phyloP scores from a whole-genome alignment of 2,797 vertebrate genomes.

The Cirrhinus molitorella region DNA sequence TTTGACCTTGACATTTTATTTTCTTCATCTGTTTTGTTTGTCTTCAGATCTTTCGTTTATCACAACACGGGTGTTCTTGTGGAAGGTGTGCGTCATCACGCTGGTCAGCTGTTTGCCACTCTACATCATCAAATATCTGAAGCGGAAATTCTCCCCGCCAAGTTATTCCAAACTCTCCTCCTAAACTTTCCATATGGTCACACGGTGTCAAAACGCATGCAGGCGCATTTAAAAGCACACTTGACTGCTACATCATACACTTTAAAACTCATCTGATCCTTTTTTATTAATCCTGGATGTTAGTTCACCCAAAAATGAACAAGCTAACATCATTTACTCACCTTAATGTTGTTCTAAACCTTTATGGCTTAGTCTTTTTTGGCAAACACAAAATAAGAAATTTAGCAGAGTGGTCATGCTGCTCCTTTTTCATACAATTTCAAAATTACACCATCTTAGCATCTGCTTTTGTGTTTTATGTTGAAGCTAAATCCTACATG shows the following conservation, averaged over 20 bases:
- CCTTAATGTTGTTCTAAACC: not conserved
- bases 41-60: constrained; percentile 92
- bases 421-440: not conserved
- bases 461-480: not conserved
- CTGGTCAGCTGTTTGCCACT: constrained; percentile 98
- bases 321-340: not conserved
- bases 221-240: constrained; percentile 21
- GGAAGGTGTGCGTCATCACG: constrained; percentile 96
- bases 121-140: constrained; percentile 97
- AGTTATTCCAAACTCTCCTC: constrained; percentile 98
- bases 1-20: not conserved
- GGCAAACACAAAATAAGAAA: not conserved
- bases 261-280: not conserved
- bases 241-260: constrained; percentile 12
- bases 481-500: not conserved
- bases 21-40: constrained; percentile 12
- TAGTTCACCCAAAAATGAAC: not conserved
- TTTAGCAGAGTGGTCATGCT: not conserved
- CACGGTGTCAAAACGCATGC: not conserved
- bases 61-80: constrained; percentile 92
- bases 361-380: not conserved
- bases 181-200: constrained; percentile 68
- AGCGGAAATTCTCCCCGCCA: constrained; percentile 95
- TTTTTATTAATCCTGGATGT: not conserved
- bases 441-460: not conserved